A percentile compares a stretch with the other conserved stretches of the same genome.
phyloP scores from a whole-genome alignment of 1,140 invertebrate genomes.

The Varroa destructor region DNA sequence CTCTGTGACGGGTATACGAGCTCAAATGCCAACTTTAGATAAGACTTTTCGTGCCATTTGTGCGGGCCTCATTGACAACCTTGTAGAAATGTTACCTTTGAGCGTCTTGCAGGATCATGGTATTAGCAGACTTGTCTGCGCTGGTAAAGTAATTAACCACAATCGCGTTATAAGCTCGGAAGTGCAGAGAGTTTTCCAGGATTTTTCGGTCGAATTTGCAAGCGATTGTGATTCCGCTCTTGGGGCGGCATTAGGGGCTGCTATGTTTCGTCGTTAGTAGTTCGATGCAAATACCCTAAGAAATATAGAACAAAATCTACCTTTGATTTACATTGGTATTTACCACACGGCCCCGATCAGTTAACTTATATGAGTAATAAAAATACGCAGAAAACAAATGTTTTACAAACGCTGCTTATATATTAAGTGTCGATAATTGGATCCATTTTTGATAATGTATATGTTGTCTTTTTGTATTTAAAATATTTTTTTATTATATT shows the following conservation, averaged over 20 bases:
- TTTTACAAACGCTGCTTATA: too few species aligned
- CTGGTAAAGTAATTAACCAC: slow-evolving; percentile 16
- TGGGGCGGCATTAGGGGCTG: background rate
- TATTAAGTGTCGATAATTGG: too few species aligned
- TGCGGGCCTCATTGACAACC: slow-evolving; percentile 13
- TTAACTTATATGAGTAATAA: too few species aligned
- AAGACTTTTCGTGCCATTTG: slow-evolving; percentile 37
- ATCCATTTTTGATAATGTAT: too few species aligned
- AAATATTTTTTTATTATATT: too few species aligned
- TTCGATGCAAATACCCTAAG: too few species aligned
- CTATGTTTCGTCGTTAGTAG: background rate
- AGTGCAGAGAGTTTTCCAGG: slow-evolving; percentile 2
- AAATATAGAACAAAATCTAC: too few species aligned
- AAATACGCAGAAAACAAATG: too few species aligned
- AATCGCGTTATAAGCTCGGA: slow-evolving; percentile 7
- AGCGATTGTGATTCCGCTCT: slow-evolving; percentile 5
- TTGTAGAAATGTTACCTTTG: background rate
- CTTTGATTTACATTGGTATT: too few species aligned
- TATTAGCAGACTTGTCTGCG: background rate
- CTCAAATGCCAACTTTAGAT: slow-evolving; percentile 56
- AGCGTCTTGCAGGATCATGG: background rate
- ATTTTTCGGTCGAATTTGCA: slow-evolving; percentile 8
- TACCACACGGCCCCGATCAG: too few species aligned
- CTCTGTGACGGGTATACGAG: slow-evolving; percentile 53
- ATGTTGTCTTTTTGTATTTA: too few species aligned